A percentile compares a stretch with the other conserved stretches of the same genome.
Evolutionary conservation across 2,113 vertebrate species (phyloP).

Genomic region (Petrocephalus microphthalmus): DNA sequence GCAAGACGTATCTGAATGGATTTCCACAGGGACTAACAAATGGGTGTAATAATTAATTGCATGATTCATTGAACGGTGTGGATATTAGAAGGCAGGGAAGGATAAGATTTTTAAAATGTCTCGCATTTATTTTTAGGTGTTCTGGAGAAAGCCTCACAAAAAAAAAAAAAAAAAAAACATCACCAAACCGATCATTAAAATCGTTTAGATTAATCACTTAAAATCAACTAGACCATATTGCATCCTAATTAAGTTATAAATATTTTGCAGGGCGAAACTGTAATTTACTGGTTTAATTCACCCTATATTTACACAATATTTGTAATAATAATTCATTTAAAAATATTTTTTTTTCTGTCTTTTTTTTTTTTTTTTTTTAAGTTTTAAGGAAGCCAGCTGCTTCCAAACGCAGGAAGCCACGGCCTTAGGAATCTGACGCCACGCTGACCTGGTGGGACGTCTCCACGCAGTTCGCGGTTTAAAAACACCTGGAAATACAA

Average conservation of each 20-base stretch:
- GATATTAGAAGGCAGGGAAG: background rate
- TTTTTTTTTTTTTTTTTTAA: background rate
- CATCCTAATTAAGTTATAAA: background rate
- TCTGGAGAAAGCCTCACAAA: background rate
- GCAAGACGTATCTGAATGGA: background rate
- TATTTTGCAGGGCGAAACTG: background rate
- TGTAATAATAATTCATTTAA: background rate
- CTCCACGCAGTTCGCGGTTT: background rate
- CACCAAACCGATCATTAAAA: background rate
- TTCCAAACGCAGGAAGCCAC: background rate
- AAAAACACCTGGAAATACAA: background rate
- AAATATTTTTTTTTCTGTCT: background rate
- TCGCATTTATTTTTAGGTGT: background rate
- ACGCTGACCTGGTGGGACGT: background rate
- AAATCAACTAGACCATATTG: background rate
- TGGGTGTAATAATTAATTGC: background rate
- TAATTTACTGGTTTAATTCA: background rate
- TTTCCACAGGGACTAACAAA: background rate
- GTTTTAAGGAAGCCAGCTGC: background rate
- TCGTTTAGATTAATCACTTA: constrained; percentile 1
- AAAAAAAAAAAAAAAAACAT: background rate
- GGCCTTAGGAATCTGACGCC: background rate
- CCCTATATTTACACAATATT: background rate
- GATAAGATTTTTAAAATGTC: background rate
- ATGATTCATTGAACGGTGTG: background rate